Evolutionary conservation across 2,797 vertebrate species (phyloP).

Genomic region (Mycteria americana): DNA sequence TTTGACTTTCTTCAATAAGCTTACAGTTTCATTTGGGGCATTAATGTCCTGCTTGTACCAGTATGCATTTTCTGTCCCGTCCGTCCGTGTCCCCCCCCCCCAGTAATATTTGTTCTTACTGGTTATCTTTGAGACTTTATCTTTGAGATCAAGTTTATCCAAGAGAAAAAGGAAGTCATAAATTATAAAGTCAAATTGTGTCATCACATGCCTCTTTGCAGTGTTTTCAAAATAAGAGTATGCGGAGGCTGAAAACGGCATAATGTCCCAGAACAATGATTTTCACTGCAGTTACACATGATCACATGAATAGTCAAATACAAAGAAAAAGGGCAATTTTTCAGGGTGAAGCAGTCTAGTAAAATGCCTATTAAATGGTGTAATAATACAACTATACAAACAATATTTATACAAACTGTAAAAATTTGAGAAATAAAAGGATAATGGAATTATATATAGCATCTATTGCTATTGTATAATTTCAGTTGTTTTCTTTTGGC

Average conservation of each 20-base stretch:
- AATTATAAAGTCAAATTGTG: neutral
- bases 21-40: neutral
- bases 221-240: neutral
- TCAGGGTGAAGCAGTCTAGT: neutral
- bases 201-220: neutral
- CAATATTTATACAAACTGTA: neutral
- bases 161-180: neutral
- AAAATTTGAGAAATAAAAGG: neutral
- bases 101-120: neutral
- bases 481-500: neutral
- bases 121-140: neutral
- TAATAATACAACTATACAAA: neutral
- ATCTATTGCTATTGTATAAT: neutral
- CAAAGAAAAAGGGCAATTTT: neutral
- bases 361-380: neutral
- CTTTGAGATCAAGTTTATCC: neutral
- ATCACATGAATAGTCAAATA: neutral
- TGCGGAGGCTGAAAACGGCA: neutral
- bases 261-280: neutral
- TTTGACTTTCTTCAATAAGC: neutral
- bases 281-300: neutral
- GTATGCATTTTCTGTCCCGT: neutral
- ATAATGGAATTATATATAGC: neutral
- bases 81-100: no score
- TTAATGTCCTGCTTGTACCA: neutral